Percentiles rank a stretch among this genome's conserved stretches.
Evolutionary conservation across 2,797 vertebrate species (phyloP).

Genomic region (Acanthurus leucopareius): DNA sequence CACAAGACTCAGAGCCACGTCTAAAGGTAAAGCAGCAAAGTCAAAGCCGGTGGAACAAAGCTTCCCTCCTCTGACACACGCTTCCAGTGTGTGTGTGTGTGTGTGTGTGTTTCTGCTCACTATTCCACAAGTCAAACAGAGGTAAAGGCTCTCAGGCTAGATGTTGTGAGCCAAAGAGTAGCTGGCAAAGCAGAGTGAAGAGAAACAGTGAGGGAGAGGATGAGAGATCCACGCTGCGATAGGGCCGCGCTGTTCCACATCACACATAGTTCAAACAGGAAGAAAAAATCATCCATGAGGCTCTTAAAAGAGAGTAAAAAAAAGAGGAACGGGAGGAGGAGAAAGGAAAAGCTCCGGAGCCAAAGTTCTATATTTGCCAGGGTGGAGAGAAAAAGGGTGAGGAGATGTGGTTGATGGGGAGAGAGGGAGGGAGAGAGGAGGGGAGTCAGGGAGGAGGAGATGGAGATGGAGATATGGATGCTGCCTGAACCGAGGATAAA

Average conservation of each 20-base stretch:
- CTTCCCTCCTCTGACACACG: constrained; percentile 21
- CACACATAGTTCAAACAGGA: constrained; percentile 45
- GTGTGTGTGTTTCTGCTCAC: constrained; percentile 1
- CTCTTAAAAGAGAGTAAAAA: constrained; percentile 38
- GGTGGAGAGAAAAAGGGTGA: not conserved
- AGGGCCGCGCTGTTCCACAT: constrained; percentile 36
- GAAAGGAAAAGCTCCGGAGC: constrained; percentile 8
- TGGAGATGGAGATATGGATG: constrained; percentile 17
- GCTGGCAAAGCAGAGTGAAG: not conserved
- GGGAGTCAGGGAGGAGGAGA: constrained; percentile 7
- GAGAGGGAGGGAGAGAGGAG: not conserved
- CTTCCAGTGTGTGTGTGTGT: not conserved
- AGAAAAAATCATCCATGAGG: not conserved
- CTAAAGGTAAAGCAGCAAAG: constrained; percentile 31
- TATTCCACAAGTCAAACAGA: constrained; percentile 57
- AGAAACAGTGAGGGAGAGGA: constrained; percentile 11
- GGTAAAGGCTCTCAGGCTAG: constrained; percentile 46
- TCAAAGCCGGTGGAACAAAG: constrained; percentile 54
- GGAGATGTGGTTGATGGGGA: not conserved
- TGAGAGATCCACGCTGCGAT: constrained; percentile 46
- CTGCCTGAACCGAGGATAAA: constrained; percentile 36
- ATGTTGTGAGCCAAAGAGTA: constrained; percentile 26
- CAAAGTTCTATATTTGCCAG: constrained; percentile 41
- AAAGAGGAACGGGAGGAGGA: constrained; percentile 18
- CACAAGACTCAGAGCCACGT: constrained; percentile 19